phyloP scores from a whole-genome alignment of 1,140 invertebrate genomes.

The Drosophila baimaii region DNA sequence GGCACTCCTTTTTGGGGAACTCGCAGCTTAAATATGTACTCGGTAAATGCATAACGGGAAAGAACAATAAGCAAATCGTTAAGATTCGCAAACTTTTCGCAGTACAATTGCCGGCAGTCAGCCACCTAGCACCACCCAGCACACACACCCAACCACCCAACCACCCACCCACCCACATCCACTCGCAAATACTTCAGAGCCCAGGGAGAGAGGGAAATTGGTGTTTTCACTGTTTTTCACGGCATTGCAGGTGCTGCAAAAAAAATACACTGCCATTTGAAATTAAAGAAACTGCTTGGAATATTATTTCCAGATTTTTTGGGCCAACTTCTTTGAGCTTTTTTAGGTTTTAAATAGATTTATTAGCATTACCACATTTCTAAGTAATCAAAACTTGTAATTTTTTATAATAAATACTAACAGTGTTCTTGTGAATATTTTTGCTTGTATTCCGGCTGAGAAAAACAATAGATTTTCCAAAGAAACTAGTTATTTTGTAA shows the following conservation, averaged over 20 bases:
- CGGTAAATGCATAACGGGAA: conserved; percentile 56
- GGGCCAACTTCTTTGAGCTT: no score
- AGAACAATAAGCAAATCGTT: conserved; percentile 76
- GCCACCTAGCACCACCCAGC: not conserved
- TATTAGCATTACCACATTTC: no score
- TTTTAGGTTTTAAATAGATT: no score
- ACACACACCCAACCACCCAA: no score
- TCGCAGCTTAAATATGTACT: conserved; percentile 44
- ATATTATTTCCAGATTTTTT: not conserved
- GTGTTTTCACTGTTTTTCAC: conserved; percentile 2
- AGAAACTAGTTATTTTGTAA: no score
- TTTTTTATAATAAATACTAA: no score
- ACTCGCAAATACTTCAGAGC: conserved; percentile 5
- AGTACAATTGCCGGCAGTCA: conserved; percentile 14
- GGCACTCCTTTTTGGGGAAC: not conserved
- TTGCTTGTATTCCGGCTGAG: no score
- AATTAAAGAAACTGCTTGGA: no score
- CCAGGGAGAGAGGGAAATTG: not conserved
- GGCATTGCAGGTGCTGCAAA: conserved; percentile 1
- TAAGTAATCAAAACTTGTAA: no score
- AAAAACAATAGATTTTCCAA: not conserved
- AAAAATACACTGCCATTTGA: conserved; percentile 2
- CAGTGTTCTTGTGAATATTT: no score
- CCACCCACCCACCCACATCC: not conserved
- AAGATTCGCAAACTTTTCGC: conserved; percentile 66